A percentile compares a stretch with the other conserved stretches of the same genome.
phyloP scores from a whole-genome alignment of 2,888 invertebrate genomes.

The Synanthedon formicaeformis region DNA sequence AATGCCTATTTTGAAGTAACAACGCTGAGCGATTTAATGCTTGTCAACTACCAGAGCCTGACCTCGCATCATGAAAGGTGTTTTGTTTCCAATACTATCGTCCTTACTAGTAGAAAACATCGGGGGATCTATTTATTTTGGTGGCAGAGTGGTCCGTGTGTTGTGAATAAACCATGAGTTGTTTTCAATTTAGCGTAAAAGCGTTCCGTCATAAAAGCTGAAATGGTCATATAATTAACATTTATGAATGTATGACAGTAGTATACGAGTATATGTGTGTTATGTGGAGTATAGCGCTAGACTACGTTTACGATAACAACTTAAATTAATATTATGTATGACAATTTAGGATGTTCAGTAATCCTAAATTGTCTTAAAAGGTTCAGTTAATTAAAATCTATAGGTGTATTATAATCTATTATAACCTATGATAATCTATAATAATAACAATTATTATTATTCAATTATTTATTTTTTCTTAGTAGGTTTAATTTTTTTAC shows the following conservation, averaged over 20 bases:
- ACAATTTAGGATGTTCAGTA: too few relatives aligned
- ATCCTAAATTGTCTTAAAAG: too few relatives aligned
- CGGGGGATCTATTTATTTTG: slow-evolving; percentile 31
- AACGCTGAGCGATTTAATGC: slow-evolving; percentile 5
- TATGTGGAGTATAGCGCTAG: too few relatives aligned
- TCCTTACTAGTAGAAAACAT: background rate
- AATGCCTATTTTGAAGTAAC: slow-evolving; percentile 13
- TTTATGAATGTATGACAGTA: slow-evolving; percentile 38
- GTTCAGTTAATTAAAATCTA: too few relatives aligned
- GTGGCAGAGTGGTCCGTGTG: slow-evolving; percentile 31
- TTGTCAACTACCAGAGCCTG: slow-evolving; percentile 21
- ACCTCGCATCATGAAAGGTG: slow-evolving; percentile 11
- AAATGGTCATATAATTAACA: slow-evolving; percentile 51
- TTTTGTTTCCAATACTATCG: background rate
- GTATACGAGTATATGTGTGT: slow-evolving; percentile 16
- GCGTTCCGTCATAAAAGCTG: slow-evolving; percentile 59
- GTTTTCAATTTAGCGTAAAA: slow-evolving; percentile 68
- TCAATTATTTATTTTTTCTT: too few relatives aligned
- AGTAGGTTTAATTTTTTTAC: too few relatives aligned
- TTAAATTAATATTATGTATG: too few relatives aligned
- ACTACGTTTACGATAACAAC: too few relatives aligned
- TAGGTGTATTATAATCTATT: too few relatives aligned
- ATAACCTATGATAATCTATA: too few relatives aligned
- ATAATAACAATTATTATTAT: too few relatives aligned
- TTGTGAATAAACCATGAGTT: slow-evolving; percentile 67